Base-by-base conservation (phyloP, 2,888 invertebrate species). In the Lithosia quadra region DNA sequence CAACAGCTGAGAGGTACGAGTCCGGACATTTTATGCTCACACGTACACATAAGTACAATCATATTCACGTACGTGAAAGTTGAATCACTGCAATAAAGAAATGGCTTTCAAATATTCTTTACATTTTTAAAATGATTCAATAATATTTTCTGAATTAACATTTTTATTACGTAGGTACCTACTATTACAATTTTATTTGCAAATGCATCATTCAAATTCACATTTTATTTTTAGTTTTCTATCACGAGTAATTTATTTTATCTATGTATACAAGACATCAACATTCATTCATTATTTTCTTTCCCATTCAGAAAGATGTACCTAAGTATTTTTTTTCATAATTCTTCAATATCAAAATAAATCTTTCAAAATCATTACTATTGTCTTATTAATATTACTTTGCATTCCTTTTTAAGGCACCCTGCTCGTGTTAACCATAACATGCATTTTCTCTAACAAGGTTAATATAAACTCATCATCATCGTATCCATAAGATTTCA, bases 1-100 rank as follows among this genome's bases (percentile, higher is more conserved):
- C 79, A 86, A 84, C 89, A 87, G 87, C 87, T 88, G 89, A 80
- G 69, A 68, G 22, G 63, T 60, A 63, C 55, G 59, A 58, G 56
- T 64, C 58, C 28, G 69, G 34, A 74, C 63, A 65, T 66, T 65
- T 67, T 72, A 67, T 68, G 61, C 22, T 60, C 28, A n/a, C 1
- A 60, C 13, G 5, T 22, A 9, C 59, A 22, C 10, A 59, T 60
- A 59, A 24, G 24, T 60, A 60, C 21, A 3, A 2, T 36, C 22
- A 63, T 18, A 58, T 18, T 13, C 24, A 65, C 28, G 28, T 39
- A 56, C 18, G 55, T 4, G 24, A 15, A 60, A 55, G 55, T 66
- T 56, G 60, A 28, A 34, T 18, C 11, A 21, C 21, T 15, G 21
- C 21, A 15, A 49, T 15, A 49, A n/a, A 65, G 33, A 13, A 59